A percentile compares a stretch with the other conserved stretches of the same genome.
These are phyloP conservation scores for Drosophila ironensis DNA, from an alignment of 1,140 invertebrate genomes.

Conservation along the genomic window DNA sequence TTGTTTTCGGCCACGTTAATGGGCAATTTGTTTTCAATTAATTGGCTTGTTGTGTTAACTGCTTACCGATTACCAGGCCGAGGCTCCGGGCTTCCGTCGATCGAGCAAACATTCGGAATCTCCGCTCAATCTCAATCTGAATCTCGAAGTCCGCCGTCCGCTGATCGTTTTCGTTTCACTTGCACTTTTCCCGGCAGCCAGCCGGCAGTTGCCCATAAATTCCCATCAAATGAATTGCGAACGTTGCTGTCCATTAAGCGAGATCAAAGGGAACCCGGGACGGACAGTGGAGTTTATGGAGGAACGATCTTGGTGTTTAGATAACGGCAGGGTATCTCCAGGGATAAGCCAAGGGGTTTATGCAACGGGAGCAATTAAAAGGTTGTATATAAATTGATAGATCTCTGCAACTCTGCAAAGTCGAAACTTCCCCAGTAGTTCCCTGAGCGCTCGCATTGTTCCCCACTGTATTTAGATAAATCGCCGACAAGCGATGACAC, in stretches of 20 bases:
- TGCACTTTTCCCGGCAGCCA: constrained; percentile 31
- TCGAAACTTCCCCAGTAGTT: too few species aligned
- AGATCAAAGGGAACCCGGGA: constrained; percentile 30
- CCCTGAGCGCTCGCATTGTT: too few species aligned
- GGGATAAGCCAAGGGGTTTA: too few species aligned
- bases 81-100: constrained; percentile 38
- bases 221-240: constrained; percentile 24
- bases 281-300: constrained; percentile 19
- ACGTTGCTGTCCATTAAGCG: constrained; percentile 13
- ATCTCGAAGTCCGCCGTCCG: too few species aligned
- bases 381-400: too few species aligned
- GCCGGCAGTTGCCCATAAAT: constrained; percentile 23
- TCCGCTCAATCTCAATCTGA: constrained; percentile 18
- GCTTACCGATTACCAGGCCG: constrained; percentile 43
- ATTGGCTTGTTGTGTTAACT: constrained; percentile 76
- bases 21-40: constrained; percentile 77
- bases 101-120: not conserved
- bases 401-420: too few species aligned
- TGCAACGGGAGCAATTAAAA: too few species aligned
- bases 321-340: too few species aligned
- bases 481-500: constrained; percentile 19
- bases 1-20: constrained; percentile 60
- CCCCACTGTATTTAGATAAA: constrained; percentile 6
- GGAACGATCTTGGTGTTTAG: not conserved
- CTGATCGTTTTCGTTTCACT: constrained; percentile 12